phyloP scores from a whole-genome alignment of 2,888 invertebrate genomes.

The Ecliptopera silaceata region DNA sequence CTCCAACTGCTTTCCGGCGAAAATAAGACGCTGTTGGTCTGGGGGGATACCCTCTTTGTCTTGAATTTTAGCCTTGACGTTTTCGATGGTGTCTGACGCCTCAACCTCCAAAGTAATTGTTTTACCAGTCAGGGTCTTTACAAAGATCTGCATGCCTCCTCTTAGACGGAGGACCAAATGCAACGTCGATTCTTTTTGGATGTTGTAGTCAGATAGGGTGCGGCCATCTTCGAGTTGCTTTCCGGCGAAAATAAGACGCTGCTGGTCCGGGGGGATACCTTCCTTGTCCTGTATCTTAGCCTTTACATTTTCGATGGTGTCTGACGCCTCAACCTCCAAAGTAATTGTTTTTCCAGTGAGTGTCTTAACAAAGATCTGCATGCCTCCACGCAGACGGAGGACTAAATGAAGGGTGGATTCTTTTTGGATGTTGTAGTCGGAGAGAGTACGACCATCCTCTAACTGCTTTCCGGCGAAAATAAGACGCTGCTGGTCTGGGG shows the following conservation, averaged over 20 bases:
- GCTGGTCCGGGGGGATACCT: conserved; percentile 54
- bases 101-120: conserved; percentile 52
- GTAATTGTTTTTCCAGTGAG: conserved; percentile 53
- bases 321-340: conserved; percentile 47
- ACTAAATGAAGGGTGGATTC: conserved; percentile 55
- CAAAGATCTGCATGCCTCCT: conserved; percentile 56
- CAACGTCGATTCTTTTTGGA: conserved; percentile 51
- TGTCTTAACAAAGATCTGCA: conserved; percentile 57
- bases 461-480: conserved; percentile 57
- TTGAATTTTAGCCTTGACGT: conserved; percentile 53
- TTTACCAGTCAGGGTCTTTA: conserved; percentile 51
- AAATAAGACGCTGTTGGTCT: conserved; percentile 51
- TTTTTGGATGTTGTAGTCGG: conserved; percentile 57
- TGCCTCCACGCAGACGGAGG: conserved; percentile 52
- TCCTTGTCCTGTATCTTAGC: conserved; percentile 55
- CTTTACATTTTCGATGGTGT: conserved; percentile 50
- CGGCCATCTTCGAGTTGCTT: conserved; percentile 53
- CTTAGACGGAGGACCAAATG: conserved; percentile 49
- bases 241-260: conserved; percentile 51
- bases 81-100: conserved; percentile 51
- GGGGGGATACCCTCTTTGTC: conserved; percentile 54
- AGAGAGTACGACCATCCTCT: conserved; percentile 54
- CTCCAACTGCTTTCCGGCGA: conserved; percentile 50
- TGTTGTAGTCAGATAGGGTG: conserved; percentile 51
- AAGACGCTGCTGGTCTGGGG: conserved; percentile 55